Evolutionary conservation across 2,888 invertebrate species (phyloP).

Genomic region (Amaurobius ferox): DNA sequence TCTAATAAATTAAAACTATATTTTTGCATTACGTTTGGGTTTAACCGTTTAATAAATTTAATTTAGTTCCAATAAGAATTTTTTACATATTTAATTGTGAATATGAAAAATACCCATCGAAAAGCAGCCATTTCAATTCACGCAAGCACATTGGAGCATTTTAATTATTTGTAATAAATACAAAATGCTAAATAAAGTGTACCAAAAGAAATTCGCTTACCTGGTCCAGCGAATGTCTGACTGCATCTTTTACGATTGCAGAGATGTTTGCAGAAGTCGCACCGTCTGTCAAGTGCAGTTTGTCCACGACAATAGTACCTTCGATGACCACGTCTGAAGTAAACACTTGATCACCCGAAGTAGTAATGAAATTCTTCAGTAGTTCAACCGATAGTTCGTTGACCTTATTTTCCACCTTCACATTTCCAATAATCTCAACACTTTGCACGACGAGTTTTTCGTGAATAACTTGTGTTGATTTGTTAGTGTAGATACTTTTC

Average conservation of each 20-base stretch:
- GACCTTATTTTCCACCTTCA: conserved; percentile 2
- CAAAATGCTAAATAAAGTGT: too few relatives aligned
- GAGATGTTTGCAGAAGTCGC: background rate
- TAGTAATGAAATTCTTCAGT: conserved; percentile 14
- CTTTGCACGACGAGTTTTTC: conserved; percentile 15
- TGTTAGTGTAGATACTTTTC: conserved; percentile 27
- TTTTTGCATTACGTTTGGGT: too few relatives aligned
- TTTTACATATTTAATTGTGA: too few relatives aligned
- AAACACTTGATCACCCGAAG: conserved; percentile 29
- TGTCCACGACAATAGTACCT: background rate
- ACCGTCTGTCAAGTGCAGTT: conserved; percentile 1
- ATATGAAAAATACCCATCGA: too few relatives aligned
- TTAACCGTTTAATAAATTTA: too few relatives aligned
- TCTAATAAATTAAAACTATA: too few relatives aligned
- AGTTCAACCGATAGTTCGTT: conserved; percentile 21
- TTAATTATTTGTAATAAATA: too few relatives aligned
- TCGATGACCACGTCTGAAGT: conserved; percentile 14
- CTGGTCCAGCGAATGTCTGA: conserved; percentile 33
- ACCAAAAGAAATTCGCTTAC: conserved; percentile 41
- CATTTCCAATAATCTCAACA: conserved; percentile 32
- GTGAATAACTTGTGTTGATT: conserved; percentile 14
- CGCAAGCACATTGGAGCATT: too few relatives aligned
- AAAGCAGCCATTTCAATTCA: too few relatives aligned
- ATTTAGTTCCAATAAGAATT: too few relatives aligned
- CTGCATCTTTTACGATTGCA: conserved; percentile 37